These are phyloP conservation scores for Eremobia ochroleuca DNA, from an alignment of 2,888 invertebrate genomes.

Conservation along the genomic window DNA sequence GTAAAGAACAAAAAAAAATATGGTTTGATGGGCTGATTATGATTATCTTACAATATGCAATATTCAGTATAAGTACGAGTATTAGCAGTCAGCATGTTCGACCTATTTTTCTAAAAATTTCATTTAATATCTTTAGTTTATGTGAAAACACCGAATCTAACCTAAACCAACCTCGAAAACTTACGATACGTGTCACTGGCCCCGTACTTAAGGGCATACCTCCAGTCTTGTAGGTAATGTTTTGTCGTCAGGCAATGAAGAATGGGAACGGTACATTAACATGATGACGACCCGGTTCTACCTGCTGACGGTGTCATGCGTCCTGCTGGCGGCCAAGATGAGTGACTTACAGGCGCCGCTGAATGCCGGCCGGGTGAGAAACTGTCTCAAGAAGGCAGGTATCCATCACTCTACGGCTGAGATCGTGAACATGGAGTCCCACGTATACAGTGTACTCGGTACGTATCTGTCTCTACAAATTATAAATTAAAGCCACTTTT, in stretches of 20 bases:
- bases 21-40: not conserved
- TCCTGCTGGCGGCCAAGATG: constrained; percentile 80
- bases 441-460: constrained; percentile 75
- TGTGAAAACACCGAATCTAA: not conserved
- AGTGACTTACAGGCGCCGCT: constrained; percentile 60
- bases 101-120: not conserved
- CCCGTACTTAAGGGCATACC: not conserved
- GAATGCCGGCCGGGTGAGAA: constrained; percentile 64
- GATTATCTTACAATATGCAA: not conserved
- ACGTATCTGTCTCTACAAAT: constrained; percentile 22
- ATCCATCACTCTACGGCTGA: constrained; percentile 64
- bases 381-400: constrained; percentile 64
- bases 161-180: not conserved
- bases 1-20: not conserved
- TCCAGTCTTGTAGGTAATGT: not conserved
- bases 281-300: constrained; percentile 60
- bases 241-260: constrained; percentile 45
- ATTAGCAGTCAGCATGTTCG: not conserved
- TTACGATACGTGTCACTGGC: not conserved
- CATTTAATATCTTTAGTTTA: not conserved
- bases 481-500: not conserved
- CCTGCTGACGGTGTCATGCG: constrained; percentile 73
- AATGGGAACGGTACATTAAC: constrained; percentile 65
- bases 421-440: constrained; percentile 72
- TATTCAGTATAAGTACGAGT: not conserved